A percentile compares a stretch with the other conserved stretches of the same genome.
phyloP scores from a whole-genome alignment of 2,888 invertebrate species.

The Diarsia brunnea region DNA sequence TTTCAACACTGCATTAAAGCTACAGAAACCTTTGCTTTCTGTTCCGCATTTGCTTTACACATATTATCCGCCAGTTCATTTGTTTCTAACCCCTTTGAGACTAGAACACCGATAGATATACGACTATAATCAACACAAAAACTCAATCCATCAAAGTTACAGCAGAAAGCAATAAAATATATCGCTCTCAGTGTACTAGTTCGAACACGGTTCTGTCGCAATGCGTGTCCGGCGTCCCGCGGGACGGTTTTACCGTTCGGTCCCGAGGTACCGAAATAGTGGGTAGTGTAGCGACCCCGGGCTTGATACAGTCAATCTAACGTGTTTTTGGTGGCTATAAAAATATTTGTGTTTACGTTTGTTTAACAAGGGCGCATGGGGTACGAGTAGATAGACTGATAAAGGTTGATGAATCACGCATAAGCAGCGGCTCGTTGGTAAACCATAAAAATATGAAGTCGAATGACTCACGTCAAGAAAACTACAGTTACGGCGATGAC shows the following conservation, averaged over 20 bases:
- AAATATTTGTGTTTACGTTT: slow-evolving; percentile 14
- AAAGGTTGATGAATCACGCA: slow-evolving; percentile 18
- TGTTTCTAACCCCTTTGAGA: neutral
- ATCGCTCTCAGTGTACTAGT: slow-evolving; percentile 44
- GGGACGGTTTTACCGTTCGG: slow-evolving; percentile 68
- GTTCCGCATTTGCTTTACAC: neutral
- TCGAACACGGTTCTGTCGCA: slow-evolving; percentile 70
- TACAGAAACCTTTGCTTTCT: neutral
- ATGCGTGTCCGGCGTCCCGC: slow-evolving; percentile 73
- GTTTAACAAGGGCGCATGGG: neutral
- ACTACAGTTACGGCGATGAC: too few relatives aligned
- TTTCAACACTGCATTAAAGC: slow-evolving; percentile 24
- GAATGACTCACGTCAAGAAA: neutral
- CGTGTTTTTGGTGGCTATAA: slow-evolving; percentile 24
- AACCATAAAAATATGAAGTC: neutral
- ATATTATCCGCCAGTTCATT: neutral
- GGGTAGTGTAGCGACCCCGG: slow-evolving; percentile 34
- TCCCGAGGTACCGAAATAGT: slow-evolving; percentile 52
- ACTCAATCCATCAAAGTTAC: slow-evolving; percentile 46
- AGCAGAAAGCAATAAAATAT: slow-evolving; percentile 43
- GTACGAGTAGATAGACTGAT: neutral
- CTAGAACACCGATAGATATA: neutral
- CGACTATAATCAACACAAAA: slow-evolving; percentile 29
- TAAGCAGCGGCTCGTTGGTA: neutral
- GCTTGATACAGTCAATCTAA: slow-evolving; percentile 47